Base-by-base conservation (phyloP, 2,113 vertebrate species). In the Tenrec ecaudatus region DNA sequence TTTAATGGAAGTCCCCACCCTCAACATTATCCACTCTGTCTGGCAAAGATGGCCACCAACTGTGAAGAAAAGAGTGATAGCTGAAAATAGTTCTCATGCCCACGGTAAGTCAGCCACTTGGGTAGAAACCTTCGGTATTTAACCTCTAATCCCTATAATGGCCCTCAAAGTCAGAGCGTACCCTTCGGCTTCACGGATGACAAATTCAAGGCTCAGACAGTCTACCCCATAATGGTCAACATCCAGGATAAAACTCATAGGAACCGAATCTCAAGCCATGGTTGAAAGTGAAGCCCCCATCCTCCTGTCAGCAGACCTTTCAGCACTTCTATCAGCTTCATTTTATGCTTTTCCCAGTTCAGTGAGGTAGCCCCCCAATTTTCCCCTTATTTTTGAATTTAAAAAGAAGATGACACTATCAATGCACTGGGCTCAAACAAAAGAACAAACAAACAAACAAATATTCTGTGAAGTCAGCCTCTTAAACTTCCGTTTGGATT, bases 351-450 rank as follows among this genome's bases (percentile, higher is more conserved):
- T 69, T 91, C 64, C 23, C 2, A 84, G n/a, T 36, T 89, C 57
- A 69, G 16, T 47, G 9, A 73, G 38, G 47, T 14, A 82, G n/a
- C 33, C 36, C 17, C 58, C 33, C 11, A 38, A 88, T 36, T 64
- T 86, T 92, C 33, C 78, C 20, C 78, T 58, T 62, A 47, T n/a
- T 86, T 33, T 76, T 77, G 19, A 60, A 77, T 53, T 75, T 12
- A 71, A 73, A 66, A 57, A 76, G n/a, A 86, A 86, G 36, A 40
- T 40, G 10, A 17, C 47, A 53, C 68, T 92, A 64, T 82, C 38
- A n/a, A 80, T 62, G 40, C 11, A n/a, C 25, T 40, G 60, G 66
- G 57, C 68, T 87, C 57, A 94, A 66, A 89, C 19, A 87, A 92
- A 71, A 53, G 64, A 89, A 20, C 15, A 85, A 53, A 53, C 19